A percentile compares a stretch with the other conserved stretches of the same genome.
Conservation (phyloP, 2,888 invertebrate genomes). For the Escarpia spicata region DNA sequence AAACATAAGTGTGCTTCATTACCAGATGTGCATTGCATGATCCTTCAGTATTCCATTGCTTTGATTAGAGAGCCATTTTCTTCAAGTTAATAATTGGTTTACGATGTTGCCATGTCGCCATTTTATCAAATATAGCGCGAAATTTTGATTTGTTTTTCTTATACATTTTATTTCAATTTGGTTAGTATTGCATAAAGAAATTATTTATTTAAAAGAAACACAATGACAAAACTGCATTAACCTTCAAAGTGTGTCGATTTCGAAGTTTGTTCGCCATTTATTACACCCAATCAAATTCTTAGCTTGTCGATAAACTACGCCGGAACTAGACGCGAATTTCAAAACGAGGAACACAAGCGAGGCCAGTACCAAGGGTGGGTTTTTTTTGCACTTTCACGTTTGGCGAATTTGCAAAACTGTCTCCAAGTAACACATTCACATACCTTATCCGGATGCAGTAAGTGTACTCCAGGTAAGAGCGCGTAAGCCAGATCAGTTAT, state of each 20-base stretch:
- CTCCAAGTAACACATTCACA: neutral
- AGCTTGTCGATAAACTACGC: neutral
- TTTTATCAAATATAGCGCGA: neutral
- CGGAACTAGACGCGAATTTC: slow-evolving; percentile 11
- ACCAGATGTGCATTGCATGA: neutral
- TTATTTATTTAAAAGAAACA: neutral
- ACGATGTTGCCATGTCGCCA: neutral
- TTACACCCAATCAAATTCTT: neutral
- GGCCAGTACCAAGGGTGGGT: neutral
- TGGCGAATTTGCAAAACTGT: neutral
- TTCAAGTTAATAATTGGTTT: neutral
- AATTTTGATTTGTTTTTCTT: neutral
- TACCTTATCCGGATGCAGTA: slow-evolving; percentile 6
- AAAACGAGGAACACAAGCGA: slow-evolving; percentile 16
- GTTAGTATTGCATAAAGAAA: neutral
- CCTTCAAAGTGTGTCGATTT: neutral
- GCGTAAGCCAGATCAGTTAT: neutral
- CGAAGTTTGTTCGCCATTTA: neutral
- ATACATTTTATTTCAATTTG: neutral
- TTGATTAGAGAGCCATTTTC: neutral
- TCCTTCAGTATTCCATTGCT: neutral
- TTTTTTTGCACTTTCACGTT: slow-evolving; percentile 13
- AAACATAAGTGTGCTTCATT: neutral
- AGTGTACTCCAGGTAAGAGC: slow-evolving; percentile 4
- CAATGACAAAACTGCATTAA: neutral